Evolutionary conservation across 2,797 vertebrate genomes (phyloP).

Genomic region (Paratrypauchen microcephalus): DNA sequence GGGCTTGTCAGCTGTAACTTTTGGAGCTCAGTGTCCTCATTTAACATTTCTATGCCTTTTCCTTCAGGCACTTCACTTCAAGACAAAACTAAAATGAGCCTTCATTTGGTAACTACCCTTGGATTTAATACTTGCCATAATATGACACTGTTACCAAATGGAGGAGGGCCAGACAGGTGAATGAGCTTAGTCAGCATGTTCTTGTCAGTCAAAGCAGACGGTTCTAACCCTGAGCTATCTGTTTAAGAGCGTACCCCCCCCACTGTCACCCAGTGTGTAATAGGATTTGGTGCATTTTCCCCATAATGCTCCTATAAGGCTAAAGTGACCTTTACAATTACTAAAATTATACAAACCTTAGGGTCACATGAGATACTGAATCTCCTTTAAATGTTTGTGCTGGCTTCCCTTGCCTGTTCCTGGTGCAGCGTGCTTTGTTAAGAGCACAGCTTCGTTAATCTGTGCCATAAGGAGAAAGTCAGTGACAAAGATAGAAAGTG

Average conservation of each 20-base stretch:
- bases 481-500: conserved; percentile 13
- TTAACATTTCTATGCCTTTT: background rate
- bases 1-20: conserved; percentile 24
- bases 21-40: conserved; percentile 11
- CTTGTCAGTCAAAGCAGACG: conserved; percentile 8
- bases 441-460: conserved; percentile 21
- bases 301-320: background rate
- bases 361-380: background rate
- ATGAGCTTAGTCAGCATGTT: conserved; percentile 38
- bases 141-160: conserved; percentile 21
- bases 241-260: background rate
- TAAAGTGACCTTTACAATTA: background rate
- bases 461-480: conserved; percentile 22
- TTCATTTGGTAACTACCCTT: background rate
- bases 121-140: background rate
- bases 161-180: conserved; percentile 12
- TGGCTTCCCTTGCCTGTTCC: conserved; percentile 18
- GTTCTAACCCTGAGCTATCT: background rate
- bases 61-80: conserved; percentile 1
- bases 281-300: background rate
- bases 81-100: background rate
- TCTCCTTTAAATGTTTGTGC: background rate
- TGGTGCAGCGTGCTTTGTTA: conserved; percentile 27
- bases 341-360: background rate
- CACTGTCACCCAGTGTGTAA: conserved; percentile 4